Evolutionary conservation across 2,888 invertebrate genomes (phyloP), one percentile per base, ranked within the genome.

Genomic region (Rambutsinella grinnellia): DNA sequence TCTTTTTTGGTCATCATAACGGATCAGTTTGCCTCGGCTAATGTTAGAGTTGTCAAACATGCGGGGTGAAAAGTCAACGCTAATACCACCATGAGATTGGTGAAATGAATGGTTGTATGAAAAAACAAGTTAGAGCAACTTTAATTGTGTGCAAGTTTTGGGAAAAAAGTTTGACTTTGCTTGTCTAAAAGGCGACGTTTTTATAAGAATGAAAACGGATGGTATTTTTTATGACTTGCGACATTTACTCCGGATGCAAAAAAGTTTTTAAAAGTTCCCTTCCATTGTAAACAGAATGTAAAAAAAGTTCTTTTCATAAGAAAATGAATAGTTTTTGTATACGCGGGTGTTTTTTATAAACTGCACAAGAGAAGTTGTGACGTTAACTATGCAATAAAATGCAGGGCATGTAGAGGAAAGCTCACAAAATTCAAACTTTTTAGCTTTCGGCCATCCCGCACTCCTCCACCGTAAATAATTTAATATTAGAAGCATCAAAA

Each of bases 11-110:
- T 36, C 36, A 36, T 36, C 36, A 13, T 36, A 36, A 36, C 36
- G 36, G 36, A 57, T 28, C 27, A n/a, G 27, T 57, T 57, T 26
- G 27, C 28, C 28, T 57, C 57, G 57, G 26, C 15, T 57, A 26
- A 36, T 26, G 57, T 57, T 26, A 19, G 26, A 57, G 57, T 57
- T 57, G 57, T 57, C 57, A 57, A 57, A 57, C 57, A 57, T 28
- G 57, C 57, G 57, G 57, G 36, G 57, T 17, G 15, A 28, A 28
- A 57, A 57, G 57, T 57, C 57, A 57, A 5, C 28, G 36, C 36
- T 36, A 36, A 36, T 36, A 36, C 36, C 36, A 36, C 6, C 13
- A 8, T 36, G 13, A 8, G 5, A 36, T 36, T 8, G 36, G 36
- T 8, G 13, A 36, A 36, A 36, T n/a, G n/a, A n/a, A n/a, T n/a